Evolutionary conservation across 2,797 vertebrate species (phyloP).

Genomic region (Threskiornis aethiopicus): DNA sequence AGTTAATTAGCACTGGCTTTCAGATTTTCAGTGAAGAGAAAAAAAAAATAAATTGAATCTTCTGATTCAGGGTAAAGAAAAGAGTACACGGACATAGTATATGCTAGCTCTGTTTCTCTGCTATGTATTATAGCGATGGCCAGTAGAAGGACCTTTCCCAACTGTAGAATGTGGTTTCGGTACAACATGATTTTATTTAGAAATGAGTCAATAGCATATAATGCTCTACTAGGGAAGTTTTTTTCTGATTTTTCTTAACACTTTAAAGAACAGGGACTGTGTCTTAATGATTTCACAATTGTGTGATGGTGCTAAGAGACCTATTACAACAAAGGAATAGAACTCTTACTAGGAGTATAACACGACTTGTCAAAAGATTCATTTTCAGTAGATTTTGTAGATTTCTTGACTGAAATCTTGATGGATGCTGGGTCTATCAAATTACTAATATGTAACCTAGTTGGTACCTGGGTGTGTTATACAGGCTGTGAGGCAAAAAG

Average conservation of each 20-base stretch:
- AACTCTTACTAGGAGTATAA: background rate
- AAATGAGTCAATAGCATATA: background rate
- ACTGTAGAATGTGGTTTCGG: background rate
- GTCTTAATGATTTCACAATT: background rate
- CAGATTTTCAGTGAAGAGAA: background rate
- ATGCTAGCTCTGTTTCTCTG: background rate
- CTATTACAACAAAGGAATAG: background rate
- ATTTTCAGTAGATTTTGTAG: background rate
- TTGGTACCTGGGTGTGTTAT: background rate
- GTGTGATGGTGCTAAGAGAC: background rate
- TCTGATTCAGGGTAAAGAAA: background rate
- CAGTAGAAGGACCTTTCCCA: background rate
- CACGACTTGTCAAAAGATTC: background rate
- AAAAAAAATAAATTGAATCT: background rate
- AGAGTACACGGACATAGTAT: background rate
- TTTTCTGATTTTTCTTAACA: background rate
- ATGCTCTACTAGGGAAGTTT: background rate
- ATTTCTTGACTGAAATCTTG: background rate
- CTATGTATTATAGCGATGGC: background rate
- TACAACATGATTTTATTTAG: background rate
- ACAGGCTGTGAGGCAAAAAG: background rate
- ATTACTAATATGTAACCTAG: background rate
- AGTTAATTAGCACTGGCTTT: background rate
- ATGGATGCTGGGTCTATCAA: background rate
- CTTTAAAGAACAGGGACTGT: background rate